Percentiles rank a stretch among this genome's conserved stretches.
Evolutionary conservation across 2,797 vertebrate genomes (phyloP).

Genomic region (Emydoidea blandingii): DNA sequence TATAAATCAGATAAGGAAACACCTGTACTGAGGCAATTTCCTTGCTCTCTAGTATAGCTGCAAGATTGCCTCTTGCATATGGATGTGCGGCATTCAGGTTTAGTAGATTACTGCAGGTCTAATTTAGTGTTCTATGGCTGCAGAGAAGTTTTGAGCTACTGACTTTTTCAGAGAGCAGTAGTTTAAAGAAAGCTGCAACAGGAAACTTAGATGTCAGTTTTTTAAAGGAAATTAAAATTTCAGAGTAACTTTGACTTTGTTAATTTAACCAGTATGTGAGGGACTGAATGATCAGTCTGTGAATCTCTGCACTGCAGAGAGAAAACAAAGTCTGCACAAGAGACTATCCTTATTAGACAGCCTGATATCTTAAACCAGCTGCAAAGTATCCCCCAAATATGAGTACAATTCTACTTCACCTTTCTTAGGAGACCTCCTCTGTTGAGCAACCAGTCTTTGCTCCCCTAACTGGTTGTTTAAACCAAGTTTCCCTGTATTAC

Average conservation of each 20-base stretch:
- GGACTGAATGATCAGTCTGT: background rate
- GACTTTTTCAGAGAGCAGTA: background rate
- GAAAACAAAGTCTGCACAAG: background rate
- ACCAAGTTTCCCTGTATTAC: background rate
- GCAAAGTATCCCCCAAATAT: background rate
- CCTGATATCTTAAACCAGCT: background rate
- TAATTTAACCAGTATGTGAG: background rate
- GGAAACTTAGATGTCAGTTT: background rate
- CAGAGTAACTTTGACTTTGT: background rate
- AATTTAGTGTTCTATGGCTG: background rate
- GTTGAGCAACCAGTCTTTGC: accelerated
- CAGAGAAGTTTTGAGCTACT: background rate
- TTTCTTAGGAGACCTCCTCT: background rate
- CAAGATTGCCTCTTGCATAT: background rate
- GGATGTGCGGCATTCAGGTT: background rate
- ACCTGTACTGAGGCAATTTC: background rate
- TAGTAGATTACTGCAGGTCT: background rate
- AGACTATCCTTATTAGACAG: background rate
- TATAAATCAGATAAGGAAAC: background rate
- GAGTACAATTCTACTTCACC: background rate
- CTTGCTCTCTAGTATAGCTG: background rate
- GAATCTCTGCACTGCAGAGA: background rate
- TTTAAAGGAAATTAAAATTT: background rate
- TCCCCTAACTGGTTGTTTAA: background rate
- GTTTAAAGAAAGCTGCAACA: background rate